phyloP scores from a whole-genome alignment of 2,888 invertebrate genomes.

The Junonia oenone region DNA sequence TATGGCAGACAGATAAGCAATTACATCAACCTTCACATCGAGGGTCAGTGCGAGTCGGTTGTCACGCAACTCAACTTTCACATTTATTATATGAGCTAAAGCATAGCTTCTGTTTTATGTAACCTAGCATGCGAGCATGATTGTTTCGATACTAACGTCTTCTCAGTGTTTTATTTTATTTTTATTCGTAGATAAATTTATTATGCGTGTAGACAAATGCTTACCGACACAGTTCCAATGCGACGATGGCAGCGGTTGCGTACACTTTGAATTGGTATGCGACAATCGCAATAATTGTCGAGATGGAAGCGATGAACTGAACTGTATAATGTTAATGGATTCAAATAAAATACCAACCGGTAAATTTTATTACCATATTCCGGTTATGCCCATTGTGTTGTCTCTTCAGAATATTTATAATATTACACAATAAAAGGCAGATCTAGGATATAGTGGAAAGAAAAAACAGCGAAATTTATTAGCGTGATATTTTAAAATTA shows the following conservation, averaged over 20 bases:
- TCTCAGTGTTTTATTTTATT: neutral
- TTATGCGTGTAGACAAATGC: slow-evolving; percentile 59
- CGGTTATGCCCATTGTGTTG: slow-evolving; percentile 19
- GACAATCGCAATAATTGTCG: slow-evolving; percentile 81
- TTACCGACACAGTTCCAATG: slow-evolving; percentile 70
- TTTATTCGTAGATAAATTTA: slow-evolving; percentile 19
- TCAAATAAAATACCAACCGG: slow-evolving; percentile 19
- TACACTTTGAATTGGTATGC: slow-evolving; percentile 78
- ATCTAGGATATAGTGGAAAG: neutral
- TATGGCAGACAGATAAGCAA: slow-evolving; percentile 78
- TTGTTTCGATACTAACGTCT: neutral
- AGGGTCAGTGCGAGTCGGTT: slow-evolving; percentile 82
- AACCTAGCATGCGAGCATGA: slow-evolving; percentile 44
- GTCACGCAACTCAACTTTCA: slow-evolving; percentile 7
- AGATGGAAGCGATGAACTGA: slow-evolving; percentile 82
- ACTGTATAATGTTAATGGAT: slow-evolving; percentile 57
- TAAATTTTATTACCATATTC: slow-evolving; percentile 16
- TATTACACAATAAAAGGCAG: neutral
- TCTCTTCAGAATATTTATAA: neutral
- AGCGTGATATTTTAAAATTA: too few relatives aligned
- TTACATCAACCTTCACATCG: slow-evolving; percentile 86
- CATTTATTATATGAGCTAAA: slow-evolving; percentile 11
- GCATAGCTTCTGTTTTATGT: slow-evolving; percentile 20
- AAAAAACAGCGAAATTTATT: too few relatives aligned
- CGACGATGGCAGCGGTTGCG: slow-evolving; percentile 81